Conservation (phyloP, 2,797 vertebrate species). For the Varecia variegata region DNA sequence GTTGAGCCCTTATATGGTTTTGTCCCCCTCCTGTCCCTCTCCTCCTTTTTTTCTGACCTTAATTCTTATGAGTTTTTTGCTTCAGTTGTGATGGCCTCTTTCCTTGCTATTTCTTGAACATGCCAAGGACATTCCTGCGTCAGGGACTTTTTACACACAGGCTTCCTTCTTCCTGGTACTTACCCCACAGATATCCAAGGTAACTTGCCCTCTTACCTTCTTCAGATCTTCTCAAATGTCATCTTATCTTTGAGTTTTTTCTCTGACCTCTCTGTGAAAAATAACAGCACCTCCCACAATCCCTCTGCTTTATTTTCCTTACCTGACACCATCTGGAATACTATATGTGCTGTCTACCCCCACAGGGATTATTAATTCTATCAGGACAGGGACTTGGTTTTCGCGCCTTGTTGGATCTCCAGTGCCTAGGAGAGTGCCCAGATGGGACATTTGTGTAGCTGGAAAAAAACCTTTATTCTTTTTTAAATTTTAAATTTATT, state of each 20-base stretch:
- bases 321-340: not conserved
- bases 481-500: not conserved
- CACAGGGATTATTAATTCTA: not conserved
- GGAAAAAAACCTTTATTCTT: not conserved
- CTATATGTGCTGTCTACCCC: not conserved
- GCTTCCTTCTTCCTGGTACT: not conserved
- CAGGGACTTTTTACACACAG: not conserved
- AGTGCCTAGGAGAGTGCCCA: not conserved
- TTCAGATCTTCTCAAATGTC: not conserved
- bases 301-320: not conserved
- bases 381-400: not conserved
- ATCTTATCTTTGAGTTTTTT: not conserved
- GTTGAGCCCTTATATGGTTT: not conserved
- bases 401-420: not conserved
- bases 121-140: not conserved
- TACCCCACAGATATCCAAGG: not conserved
- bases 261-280: not conserved
- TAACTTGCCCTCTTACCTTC: not conserved
- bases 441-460: not conserved
- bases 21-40: not conserved
- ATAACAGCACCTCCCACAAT: rapidly evolving
- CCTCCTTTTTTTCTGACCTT: not conserved
- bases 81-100: not conserved
- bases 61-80: not conserved
- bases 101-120: not conserved